Conservation (phyloP, 2,888 invertebrate genomes). For the Plebejus anna region DNA sequence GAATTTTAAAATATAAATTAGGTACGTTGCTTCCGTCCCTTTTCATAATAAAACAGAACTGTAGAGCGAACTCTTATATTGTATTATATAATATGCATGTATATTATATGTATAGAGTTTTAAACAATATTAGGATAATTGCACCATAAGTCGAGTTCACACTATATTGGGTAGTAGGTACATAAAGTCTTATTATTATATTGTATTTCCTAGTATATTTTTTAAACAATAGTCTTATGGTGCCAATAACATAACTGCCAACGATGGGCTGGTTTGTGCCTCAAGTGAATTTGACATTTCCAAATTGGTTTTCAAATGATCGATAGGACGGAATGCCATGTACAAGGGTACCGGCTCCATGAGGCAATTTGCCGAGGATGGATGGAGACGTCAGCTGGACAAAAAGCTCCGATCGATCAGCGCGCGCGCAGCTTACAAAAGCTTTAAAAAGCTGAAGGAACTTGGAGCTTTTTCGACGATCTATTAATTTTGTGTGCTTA, state of each 20-base stretch:
- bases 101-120: too few species aligned
- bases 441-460: slow-evolving; percentile 22
- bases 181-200: too few species aligned
- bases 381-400: slow-evolving; percentile 75
- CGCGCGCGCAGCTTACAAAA: slow-evolving; percentile 52
- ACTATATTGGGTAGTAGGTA: too few species aligned
- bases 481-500: slow-evolving; percentile 10
- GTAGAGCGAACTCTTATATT: too few species aligned
- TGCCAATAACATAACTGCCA: too few species aligned
- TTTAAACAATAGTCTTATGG: too few species aligned
- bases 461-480: not conserved
- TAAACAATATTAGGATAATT: too few species aligned
- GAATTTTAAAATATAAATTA: not conserved
- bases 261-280: slow-evolving; percentile 16
- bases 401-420: slow-evolving; percentile 77
- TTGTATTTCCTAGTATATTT: too few species aligned
- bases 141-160: too few species aligned
- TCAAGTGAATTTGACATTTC: slow-evolving; percentile 36
- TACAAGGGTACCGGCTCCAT: slow-evolving; percentile 51
- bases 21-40: not conserved
- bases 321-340: slow-evolving; percentile 65
- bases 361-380: slow-evolving; percentile 72
- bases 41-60: not conserved
- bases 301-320: slow-evolving; percentile 54
- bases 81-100: too few species aligned